Evolutionary conservation across 2,888 invertebrate genomes (phyloP).

Genomic region (Orthosia gothica): DNA sequence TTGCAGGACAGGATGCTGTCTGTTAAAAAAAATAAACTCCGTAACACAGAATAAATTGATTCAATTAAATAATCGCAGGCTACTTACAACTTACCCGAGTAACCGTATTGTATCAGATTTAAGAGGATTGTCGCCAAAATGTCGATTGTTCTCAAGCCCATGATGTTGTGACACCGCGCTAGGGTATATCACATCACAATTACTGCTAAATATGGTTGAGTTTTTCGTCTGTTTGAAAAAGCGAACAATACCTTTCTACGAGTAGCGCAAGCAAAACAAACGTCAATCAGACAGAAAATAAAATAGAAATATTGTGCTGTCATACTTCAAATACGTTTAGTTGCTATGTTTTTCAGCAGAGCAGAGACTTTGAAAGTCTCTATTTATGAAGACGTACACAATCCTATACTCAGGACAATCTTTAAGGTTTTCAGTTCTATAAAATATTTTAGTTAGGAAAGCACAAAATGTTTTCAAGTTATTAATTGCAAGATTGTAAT

Average conservation of each 20-base stretch:
- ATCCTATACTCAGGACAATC: neutral
- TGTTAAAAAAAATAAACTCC: constrained; percentile 89
- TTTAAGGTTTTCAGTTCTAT: neutral
- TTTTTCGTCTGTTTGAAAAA: constrained; percentile 74
- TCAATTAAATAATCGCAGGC: constrained; percentile 90
- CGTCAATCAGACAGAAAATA: constrained; percentile 67
- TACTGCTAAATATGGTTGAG: constrained; percentile 59
- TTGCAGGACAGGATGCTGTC: constrained; percentile 89
- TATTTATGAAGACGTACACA: neutral
- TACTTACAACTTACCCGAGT: constrained; percentile 84
- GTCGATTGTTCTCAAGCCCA: constrained; percentile 80
- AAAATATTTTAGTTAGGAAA: neutral
- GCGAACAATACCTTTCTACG: constrained; percentile 71
- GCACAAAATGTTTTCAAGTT: neutral
- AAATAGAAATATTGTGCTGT: constrained; percentile 57
- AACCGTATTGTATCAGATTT: constrained; percentile 81
- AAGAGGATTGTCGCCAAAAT: constrained; percentile 81
- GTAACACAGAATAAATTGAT: constrained; percentile 87
- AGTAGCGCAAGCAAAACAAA: constrained; percentile 81
- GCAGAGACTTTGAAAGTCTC: too few species aligned
- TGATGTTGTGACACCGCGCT: constrained; percentile 67
- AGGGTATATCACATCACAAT: constrained; percentile 82
- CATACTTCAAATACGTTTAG: constrained; percentile 63
- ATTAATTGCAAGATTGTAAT: too few species aligned
- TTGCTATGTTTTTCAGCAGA: neutral